These are phyloP conservation scores for Ibidorhyncha struthersii DNA, from an alignment of 2,113 vertebrate genomes.

Conservation along the genomic window DNA sequence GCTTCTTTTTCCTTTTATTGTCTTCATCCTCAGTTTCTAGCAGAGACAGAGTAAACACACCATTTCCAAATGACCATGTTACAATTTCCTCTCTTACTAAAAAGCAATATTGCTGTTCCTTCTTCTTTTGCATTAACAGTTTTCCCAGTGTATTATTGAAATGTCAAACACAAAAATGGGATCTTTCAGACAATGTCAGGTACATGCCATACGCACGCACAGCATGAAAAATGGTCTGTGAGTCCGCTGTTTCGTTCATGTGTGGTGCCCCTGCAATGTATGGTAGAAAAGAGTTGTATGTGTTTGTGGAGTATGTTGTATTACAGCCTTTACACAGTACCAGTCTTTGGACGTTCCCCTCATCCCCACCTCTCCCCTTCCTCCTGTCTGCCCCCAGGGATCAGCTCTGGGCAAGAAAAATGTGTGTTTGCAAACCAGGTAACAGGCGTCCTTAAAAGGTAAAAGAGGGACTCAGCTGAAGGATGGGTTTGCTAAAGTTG, in stretches of 20 bases:
- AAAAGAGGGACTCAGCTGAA: not conserved
- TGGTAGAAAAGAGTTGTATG: not conserved
- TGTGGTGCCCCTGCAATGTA: not conserved
- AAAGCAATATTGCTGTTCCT: not conserved
- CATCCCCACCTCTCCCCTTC: not conserved
- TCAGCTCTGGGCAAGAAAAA: not conserved
- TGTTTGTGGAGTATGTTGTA: not conserved
- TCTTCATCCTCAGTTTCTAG: not conserved
- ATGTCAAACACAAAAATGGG: not conserved
- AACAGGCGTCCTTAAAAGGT: not conserved
- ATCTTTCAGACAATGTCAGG: not conserved
- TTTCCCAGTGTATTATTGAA: not conserved
- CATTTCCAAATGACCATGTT: not conserved
- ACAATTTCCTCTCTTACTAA: not conserved
- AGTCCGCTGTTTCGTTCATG: not conserved
- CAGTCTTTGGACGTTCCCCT: not conserved
- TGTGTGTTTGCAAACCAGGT: not conserved
- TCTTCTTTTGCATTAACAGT: not conserved
- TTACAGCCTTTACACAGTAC: not conserved
- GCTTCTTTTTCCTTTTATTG: not conserved
- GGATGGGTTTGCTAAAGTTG: not conserved
- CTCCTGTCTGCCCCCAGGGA: not conserved
- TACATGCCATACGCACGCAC: fast-evolving
- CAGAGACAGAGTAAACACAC: fast-evolving
- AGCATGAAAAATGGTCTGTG: not conserved